These are phyloP conservation scores for Sarotherodon lohbergeri DNA, from an alignment of 2,113 vertebrate species.

Conservation along the genomic window DNA sequence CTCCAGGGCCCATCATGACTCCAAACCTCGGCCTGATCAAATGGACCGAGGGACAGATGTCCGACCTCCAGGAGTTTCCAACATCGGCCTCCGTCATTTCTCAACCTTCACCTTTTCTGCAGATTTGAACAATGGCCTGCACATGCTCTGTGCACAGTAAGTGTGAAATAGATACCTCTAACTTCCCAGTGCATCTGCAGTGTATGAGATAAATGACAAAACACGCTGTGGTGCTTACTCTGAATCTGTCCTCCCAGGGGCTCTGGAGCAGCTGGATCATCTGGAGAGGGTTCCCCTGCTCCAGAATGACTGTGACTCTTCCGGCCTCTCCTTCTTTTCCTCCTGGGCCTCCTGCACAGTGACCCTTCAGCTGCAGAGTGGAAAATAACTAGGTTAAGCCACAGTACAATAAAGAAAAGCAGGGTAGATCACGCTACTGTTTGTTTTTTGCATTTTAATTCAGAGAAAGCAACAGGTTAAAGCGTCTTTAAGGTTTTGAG, in stretches of 20 bases:
- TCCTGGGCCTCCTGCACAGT: constrained; percentile 74
- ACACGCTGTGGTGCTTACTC: constrained; percentile 71
- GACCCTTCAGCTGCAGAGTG: constrained; percentile 77
- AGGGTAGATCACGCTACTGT: neutral
- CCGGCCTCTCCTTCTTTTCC: constrained; percentile 53
- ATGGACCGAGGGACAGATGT: constrained; percentile 56
- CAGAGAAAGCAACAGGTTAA: neutral
- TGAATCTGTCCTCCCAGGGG: constrained; percentile 92
- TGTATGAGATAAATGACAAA: neutral
- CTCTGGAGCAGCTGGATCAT: constrained; percentile 94
- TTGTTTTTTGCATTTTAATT: neutral
- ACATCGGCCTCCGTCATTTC: constrained; percentile 11
- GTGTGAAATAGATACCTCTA: neutral
- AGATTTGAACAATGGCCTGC: neutral
- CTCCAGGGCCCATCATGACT: constrained; percentile 43
- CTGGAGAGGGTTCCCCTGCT: constrained; percentile 85
- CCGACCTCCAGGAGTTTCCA: constrained; percentile 41
- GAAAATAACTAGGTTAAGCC: neutral
- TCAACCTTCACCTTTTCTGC: neutral
- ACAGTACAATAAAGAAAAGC: neutral
- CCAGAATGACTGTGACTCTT: constrained; percentile 80
- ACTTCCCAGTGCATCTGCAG: neutral
- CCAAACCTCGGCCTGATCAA: constrained; percentile 44
- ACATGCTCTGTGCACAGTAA: neutral
- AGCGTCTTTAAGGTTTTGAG: neutral